These are phyloP conservation scores for Chelonus insularis DNA, from an alignment of 1,140 invertebrate genomes.

Conservation along the genomic window DNA sequence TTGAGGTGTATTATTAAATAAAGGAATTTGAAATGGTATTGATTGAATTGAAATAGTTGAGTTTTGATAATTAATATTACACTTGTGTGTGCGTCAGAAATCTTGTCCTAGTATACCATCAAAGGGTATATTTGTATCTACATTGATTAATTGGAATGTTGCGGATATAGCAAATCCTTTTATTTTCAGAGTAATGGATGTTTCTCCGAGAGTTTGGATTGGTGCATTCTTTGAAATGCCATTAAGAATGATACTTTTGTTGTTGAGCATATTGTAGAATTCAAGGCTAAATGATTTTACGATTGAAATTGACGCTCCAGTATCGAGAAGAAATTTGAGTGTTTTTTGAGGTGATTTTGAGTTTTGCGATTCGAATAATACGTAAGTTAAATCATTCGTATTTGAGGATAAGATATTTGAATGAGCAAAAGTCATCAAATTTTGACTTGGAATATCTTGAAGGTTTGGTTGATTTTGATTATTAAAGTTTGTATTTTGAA, in stretches of 20 bases:
- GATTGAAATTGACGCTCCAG: slow-evolving; percentile 22
- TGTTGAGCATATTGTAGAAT: slow-evolving; percentile 14
- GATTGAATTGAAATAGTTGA: neutral
- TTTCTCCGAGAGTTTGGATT: slow-evolving; percentile 18
- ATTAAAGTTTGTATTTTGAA: too few relatives aligned
- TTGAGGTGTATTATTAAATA: slow-evolving; percentile 10
- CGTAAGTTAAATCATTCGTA: slow-evolving; percentile 21
- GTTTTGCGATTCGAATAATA: slow-evolving; percentile 13
- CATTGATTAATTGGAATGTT: slow-evolving; percentile 16
- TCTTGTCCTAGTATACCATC: slow-evolving; percentile 16
- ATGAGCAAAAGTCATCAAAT: neutral
- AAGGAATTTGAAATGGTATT: neutral
- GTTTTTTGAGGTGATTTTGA: slow-evolving; percentile 6
- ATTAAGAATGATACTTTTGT: slow-evolving; percentile 8
- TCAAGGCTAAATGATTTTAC: slow-evolving; percentile 19
- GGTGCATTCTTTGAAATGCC: slow-evolving; percentile 8
- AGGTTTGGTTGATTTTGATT: too few relatives aligned
- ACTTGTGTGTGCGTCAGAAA: slow-evolving; percentile 8
- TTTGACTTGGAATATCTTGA: too few relatives aligned
- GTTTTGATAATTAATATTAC: neutral
- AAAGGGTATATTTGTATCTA: slow-evolving; percentile 21
- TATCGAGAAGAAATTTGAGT: slow-evolving; percentile 27
- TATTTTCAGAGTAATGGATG: neutral
- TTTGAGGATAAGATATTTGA: slow-evolving; percentile 1
- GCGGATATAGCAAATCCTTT: slow-evolving; percentile 1